phyloP scores from a whole-genome alignment of 2,888 invertebrate genomes.

The Arrhopalites spinosus region DNA sequence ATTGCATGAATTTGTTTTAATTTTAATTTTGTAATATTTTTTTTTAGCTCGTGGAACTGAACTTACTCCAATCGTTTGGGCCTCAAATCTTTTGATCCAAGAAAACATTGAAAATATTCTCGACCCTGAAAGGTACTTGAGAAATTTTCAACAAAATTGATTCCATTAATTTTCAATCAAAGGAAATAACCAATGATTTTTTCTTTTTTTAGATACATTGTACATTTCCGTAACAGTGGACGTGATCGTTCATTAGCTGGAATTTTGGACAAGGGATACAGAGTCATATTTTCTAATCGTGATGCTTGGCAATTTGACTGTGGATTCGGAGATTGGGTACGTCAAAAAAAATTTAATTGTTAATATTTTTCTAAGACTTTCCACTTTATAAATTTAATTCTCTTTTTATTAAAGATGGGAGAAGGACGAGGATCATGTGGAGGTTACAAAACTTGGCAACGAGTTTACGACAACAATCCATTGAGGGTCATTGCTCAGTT shows the following conservation, averaged over 20 bases:
- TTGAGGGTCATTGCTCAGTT: constrained; percentile 53
- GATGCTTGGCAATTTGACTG: constrained; percentile 87
- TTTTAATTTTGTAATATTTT: no score
- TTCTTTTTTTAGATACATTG: constrained; percentile 64
- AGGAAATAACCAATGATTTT: constrained; percentile 16
- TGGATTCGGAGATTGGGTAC: constrained; percentile 82
- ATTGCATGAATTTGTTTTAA: no score
- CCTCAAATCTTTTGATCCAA: constrained; percentile 74
- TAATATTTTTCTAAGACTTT: no score
- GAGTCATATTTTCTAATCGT: constrained; percentile 81
- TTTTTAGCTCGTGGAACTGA: constrained; percentile 60
- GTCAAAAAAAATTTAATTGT: not conserved
- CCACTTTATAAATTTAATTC: no score
- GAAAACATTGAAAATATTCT: constrained; percentile 69
- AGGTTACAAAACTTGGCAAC: constrained; percentile 89
- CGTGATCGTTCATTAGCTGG: constrained; percentile 66
- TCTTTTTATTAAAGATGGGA: constrained; percentile 58
- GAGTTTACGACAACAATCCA: constrained; percentile 67
- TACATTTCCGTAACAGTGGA: constrained; percentile 78
- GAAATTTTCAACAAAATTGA: no score
- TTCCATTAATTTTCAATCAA: no score
- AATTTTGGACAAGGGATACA: constrained; percentile 72
- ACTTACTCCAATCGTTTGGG: constrained; percentile 74
- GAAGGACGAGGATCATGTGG: constrained; percentile 87
- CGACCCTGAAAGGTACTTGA: constrained; percentile 65